Conservation (phyloP, 2,888 invertebrate genomes). For the Lypha dubia region DNA sequence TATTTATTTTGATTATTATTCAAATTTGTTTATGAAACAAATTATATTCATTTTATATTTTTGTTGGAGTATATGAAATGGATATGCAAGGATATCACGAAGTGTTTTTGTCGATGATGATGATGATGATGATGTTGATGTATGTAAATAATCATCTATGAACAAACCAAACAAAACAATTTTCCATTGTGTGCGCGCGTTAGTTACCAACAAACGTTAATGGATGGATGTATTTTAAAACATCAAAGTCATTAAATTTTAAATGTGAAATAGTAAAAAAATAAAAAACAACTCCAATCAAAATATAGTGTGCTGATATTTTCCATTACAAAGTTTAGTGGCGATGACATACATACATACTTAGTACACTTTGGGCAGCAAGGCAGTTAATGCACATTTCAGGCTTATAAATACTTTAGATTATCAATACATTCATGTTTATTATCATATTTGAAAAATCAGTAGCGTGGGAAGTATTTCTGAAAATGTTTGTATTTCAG, state of each 20-base stretch:
- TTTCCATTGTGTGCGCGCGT: constrained; percentile 27
- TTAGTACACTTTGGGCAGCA: background rate
- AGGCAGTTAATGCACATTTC: constrained; percentile 8
- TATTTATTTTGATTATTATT: constrained; percentile 37
- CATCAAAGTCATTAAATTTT: constrained; percentile 63
- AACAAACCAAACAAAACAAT: constrained; percentile 47
- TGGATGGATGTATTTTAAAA: constrained; percentile 56
- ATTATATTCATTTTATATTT: constrained; percentile 40
- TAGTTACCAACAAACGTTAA: constrained; percentile 39
- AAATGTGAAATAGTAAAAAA: constrained; percentile 27
- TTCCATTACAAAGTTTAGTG: constrained; percentile 43
- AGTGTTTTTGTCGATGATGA: constrained; percentile 29
- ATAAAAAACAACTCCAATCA: no score
- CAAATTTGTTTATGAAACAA: constrained; percentile 68
- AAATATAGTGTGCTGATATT: constrained; percentile 48
- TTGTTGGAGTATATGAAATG: constrained; percentile 28
- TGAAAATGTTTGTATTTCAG: constrained; percentile 22
- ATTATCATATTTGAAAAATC: constrained; percentile 55
- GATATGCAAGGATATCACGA: constrained; percentile 39
- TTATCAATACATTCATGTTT: constrained; percentile 54
- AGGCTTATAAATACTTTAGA: constrained; percentile 35
- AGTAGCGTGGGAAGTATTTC: constrained; percentile 66
- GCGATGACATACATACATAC: constrained; percentile 37
- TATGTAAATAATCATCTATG: constrained; percentile 48
- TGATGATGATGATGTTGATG: constrained; percentile 29